phyloP scores from a whole-genome alignment of 1,140 invertebrate species.

The Yoshiicerus persimilis region DNA sequence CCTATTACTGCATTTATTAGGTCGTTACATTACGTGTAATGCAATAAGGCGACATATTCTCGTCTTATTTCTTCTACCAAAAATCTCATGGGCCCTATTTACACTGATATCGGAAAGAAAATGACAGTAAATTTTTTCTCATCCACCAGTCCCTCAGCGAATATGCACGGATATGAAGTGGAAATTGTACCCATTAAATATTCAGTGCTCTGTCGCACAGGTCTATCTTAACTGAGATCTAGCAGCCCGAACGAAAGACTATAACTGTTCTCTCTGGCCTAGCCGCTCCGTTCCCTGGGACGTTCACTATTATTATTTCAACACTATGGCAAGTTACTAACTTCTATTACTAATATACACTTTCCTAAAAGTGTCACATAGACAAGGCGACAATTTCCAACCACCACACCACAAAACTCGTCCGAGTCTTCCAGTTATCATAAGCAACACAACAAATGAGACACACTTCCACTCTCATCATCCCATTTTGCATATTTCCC shows the following conservation, averaged over 20 bases:
- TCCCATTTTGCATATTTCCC: neutral
- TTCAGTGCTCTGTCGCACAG: conserved; percentile 32
- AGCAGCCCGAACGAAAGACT: neutral
- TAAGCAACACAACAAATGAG: neutral
- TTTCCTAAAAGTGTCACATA: neutral
- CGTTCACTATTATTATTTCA: neutral
- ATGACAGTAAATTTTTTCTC: conserved; percentile 49
- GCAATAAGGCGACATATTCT: conserved; percentile 46
- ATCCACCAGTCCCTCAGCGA: conserved; percentile 40
- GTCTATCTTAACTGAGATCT: conserved; percentile 22
- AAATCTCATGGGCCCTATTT: conserved; percentile 47
- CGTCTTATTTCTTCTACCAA: conserved; percentile 41
- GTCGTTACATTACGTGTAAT: conserved; percentile 48
- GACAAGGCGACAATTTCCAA: neutral
- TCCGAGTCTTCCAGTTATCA: neutral
- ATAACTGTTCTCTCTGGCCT: neutral
- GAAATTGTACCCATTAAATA: conserved; percentile 50
- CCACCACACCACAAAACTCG: neutral
- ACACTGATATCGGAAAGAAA: conserved; percentile 49
- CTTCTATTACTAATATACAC: neutral
- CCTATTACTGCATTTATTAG: conserved; percentile 48
- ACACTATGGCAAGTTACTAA: neutral
- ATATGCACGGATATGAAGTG: conserved; percentile 44
- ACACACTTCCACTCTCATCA: neutral
- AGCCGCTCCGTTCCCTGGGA: neutral